Percentiles rank a stretch among this genome's conserved stretches.
These are phyloP conservation scores for Berghia stephanieae DNA, from an alignment of 1,140 invertebrate species.

Conservation along the genomic window DNA sequence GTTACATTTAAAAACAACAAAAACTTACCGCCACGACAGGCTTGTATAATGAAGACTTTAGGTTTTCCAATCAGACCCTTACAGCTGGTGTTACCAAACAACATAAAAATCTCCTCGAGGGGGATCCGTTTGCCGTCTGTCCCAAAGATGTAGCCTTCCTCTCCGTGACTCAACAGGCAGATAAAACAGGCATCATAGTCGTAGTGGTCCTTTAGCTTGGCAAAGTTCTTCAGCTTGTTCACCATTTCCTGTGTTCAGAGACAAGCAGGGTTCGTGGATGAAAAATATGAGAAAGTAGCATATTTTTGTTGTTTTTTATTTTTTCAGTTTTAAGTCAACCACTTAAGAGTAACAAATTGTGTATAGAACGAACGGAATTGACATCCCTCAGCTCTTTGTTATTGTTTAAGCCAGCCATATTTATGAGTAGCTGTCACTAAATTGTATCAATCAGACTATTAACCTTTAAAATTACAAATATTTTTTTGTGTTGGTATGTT, in stretches of 20 bases:
- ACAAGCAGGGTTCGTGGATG: no score
- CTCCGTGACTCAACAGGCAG: slow-evolving; percentile 60
- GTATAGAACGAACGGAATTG: no score
- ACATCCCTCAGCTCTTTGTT: no score
- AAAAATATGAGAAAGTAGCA: no score
- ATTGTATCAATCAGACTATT: no score
- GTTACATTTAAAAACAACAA: not conserved
- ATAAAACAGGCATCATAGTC: slow-evolving; percentile 51
- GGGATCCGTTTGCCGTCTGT: slow-evolving; percentile 58
- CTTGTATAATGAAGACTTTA: slow-evolving; percentile 64
- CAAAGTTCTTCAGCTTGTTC: slow-evolving; percentile 52
- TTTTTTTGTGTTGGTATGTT: no score
- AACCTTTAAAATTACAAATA: no score
- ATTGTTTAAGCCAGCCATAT: no score
- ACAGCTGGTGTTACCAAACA: slow-evolving; percentile 61
- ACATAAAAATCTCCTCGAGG: slow-evolving; percentile 51
- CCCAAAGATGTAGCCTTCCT: slow-evolving; percentile 59
- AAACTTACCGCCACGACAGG: slow-evolving; percentile 61
- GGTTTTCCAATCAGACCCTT: slow-evolving; percentile 55
- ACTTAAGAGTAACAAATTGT: no score
- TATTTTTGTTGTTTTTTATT: no score
- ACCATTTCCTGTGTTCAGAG: slow-evolving; percentile 56
- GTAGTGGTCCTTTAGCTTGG: slow-evolving; percentile 41
- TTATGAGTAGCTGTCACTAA: no score
- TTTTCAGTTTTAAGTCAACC: no score